Evolutionary conservation across 1,140 invertebrate species (phyloP).

Genomic region (Muscidifurax raptorellus): DNA sequence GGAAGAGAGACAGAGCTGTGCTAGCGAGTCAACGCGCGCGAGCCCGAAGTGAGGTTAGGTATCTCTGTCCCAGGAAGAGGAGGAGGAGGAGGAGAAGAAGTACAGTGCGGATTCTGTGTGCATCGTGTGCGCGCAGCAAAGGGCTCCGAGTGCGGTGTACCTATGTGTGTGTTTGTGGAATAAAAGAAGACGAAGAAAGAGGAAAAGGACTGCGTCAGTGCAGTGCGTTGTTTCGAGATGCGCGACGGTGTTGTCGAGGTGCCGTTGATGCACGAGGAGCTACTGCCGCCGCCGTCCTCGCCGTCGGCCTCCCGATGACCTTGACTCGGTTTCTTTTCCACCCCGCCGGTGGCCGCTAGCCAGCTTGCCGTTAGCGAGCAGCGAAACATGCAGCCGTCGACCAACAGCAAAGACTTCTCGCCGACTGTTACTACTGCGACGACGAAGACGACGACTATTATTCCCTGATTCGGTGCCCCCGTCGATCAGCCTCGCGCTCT

Average conservation of each 20-base stretch:
- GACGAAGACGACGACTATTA: slow-evolving; percentile 16
- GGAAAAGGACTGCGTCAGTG: neutral
- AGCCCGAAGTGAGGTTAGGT: slow-evolving; percentile 47
- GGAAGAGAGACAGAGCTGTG: slow-evolving; percentile 7
- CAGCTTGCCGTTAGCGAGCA: neutral
- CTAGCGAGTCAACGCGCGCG: slow-evolving; percentile 21
- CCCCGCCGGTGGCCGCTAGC: neutral
- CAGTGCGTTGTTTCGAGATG: neutral
- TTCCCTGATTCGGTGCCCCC: neutral
- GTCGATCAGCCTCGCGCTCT: neutral
- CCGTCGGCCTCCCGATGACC: slow-evolving; percentile 4
- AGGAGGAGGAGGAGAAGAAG: no score
- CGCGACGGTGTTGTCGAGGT: neutral
- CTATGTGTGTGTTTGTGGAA: no score
- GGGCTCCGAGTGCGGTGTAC: no score
- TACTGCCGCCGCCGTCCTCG: neutral
- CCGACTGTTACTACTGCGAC: neutral
- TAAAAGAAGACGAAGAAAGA: no score
- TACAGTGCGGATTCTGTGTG: neutral
- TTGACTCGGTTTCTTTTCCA: slow-evolving; percentile 10
- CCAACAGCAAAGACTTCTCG: slow-evolving; percentile 10
- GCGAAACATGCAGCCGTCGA: neutral
- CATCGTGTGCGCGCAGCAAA: neutral
- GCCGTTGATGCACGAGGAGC: neutral
- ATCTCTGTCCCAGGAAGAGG: neutral